Evolutionary conservation across 2,888 invertebrate genomes (phyloP).

Genomic region (Apantesis nais): DNA sequence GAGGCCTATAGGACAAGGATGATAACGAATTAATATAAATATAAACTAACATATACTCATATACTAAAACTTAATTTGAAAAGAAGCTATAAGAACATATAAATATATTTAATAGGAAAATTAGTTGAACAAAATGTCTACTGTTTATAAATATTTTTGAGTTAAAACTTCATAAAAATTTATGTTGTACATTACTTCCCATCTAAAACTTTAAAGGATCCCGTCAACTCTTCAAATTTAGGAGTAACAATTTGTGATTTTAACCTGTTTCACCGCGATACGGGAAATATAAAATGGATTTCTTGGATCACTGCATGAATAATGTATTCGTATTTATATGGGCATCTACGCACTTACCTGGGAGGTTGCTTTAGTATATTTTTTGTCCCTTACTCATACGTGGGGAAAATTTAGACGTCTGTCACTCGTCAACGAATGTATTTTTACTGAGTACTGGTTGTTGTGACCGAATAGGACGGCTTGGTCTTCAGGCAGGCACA

Average conservation of each 20-base stretch:
- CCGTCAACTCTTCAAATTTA: neutral
- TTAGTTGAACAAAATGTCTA: no score
- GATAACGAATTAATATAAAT: no score
- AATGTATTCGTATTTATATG: constrained; percentile 34
- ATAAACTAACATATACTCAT: no score
- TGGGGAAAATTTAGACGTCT: neutral
- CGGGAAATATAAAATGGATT: constrained; percentile 24
- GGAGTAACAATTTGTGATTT: constrained; percentile 11
- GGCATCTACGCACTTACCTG: constrained; percentile 14
- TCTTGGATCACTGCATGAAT: constrained; percentile 32
- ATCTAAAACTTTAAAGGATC: neutral
- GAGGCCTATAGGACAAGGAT: no score
- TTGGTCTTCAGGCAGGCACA: neutral
- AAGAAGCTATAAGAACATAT: no score
- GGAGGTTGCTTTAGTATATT: constrained; percentile 16
- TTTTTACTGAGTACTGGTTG: neutral
- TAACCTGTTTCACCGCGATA: constrained; percentile 14
- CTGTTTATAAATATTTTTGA: no score
- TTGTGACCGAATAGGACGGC: neutral
- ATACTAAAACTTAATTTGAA: no score
- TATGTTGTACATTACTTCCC: neutral
- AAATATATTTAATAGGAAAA: no score
- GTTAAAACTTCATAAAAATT: neutral
- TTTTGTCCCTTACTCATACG: constrained; percentile 9
- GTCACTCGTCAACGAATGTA: neutral